Percentiles rank a stretch among this genome's conserved stretches.
Conservation (phyloP, 1,140 invertebrate species). For the Eufriesea mexicana region DNA sequence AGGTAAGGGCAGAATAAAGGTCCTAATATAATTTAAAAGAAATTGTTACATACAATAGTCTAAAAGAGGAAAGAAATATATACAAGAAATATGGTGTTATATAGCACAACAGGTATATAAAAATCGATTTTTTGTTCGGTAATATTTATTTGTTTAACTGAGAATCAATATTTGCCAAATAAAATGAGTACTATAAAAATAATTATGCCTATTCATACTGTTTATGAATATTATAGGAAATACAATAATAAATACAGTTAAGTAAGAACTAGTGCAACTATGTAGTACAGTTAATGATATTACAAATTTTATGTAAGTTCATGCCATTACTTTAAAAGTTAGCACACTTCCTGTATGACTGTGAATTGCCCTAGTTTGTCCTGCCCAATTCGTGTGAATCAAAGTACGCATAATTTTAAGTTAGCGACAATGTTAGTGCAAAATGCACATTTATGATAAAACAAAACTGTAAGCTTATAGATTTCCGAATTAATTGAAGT, state of each 20-base stretch:
- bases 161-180: slow-evolving; percentile 20
- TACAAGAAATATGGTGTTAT: not conserved
- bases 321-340: slow-evolving; percentile 13
- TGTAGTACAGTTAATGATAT: slow-evolving; percentile 6
- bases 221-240: slow-evolving; percentile 19
- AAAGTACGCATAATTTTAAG: slow-evolving; percentile 38
- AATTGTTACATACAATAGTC: slow-evolving; percentile 5
- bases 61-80: not conserved
- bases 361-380: slow-evolving; percentile 39
- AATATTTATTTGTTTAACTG: slow-evolving; percentile 28
- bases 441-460: slow-evolving; percentile 12
- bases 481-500: slow-evolving; percentile 38
- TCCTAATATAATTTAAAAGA: slow-evolving; percentile 25
- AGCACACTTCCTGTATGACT: not conserved
- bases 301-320: slow-evolving; percentile 10
- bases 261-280: slow-evolving; percentile 13
- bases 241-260: slow-evolving; percentile 10
- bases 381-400: slow-evolving; percentile 35
- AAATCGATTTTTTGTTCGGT: not conserved
- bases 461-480: slow-evolving; percentile 19
- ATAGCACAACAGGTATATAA: slow-evolving; percentile 10
- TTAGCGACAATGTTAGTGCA: slow-evolving; percentile 11
- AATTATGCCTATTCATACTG: not conserved
- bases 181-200: slow-evolving; percentile 6
- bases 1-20: slow-evolving; percentile 52